Evolutionary conservation across 2,888 invertebrate genomes (phyloP).

Genomic region (Drosophila borborema): DNA sequence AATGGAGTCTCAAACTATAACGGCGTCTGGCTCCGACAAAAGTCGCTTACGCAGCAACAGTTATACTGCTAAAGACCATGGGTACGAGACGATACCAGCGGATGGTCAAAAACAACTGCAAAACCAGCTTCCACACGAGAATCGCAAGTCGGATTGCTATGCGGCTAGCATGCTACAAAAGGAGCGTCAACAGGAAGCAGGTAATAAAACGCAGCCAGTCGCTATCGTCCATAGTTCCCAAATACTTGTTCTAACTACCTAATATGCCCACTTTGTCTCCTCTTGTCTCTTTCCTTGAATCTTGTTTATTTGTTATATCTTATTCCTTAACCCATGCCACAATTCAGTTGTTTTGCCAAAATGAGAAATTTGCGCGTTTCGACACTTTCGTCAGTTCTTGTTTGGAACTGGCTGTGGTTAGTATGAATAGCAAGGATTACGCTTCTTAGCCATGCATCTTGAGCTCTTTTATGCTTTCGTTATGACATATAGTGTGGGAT

Average conservation of each 20-base stretch:
- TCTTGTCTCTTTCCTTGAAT: conserved; percentile 67
- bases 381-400: conserved; percentile 79
- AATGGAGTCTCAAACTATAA: conserved; percentile 58
- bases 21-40: conserved; percentile 86
- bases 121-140: conserved; percentile 68
- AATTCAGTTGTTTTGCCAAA: conserved; percentile 82
- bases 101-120: conserved; percentile 63
- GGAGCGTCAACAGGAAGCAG: conserved; percentile 82
- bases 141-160: conserved; percentile 85
- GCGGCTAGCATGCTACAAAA: conserved; percentile 82
- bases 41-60: conserved; percentile 84
- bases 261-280: conserved; percentile 60
- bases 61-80: conserved; percentile 86
- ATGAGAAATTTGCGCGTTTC: conserved; percentile 80
- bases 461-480: background rate
- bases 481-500: background rate
- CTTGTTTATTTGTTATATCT: conserved; percentile 24
- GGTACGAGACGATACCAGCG: conserved; percentile 87
- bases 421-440: conserved; percentile 51
- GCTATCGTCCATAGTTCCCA: conserved; percentile 6
- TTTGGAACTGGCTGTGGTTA: conserved; percentile 83
- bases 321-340: conserved; percentile 37
- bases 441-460: conserved; percentile 7
- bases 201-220: conserved; percentile 44
- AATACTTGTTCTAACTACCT: conserved; percentile 34